Evolutionary conservation across 2,113 vertebrate species (phyloP), one percentile per base, ranked within the genome.

Genomic region (Corythaixoides concolor): DNA sequence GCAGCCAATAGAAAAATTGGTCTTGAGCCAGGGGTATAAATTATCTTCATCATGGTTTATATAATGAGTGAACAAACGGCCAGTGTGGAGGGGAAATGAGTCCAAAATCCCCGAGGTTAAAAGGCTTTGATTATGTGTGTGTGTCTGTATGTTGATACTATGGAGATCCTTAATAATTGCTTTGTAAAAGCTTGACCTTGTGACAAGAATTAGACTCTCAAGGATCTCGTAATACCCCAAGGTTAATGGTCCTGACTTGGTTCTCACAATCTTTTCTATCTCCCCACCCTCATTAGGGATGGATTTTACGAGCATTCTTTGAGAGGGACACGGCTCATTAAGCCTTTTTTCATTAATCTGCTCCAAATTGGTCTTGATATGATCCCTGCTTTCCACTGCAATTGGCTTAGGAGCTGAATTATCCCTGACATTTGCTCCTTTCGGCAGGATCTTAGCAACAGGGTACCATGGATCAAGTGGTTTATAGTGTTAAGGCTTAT

Each of bases 311-410:
- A 84, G 95, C 97, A 97, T 97, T 97, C 96, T 90, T 82, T 93
- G 89, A 97, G 90, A 82, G 97, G 93, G 89, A 85, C 96, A 97
- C 74, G 94, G 97, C 97, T 98, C 97, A 96, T 97, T 97, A 87
- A 98, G 97, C 97, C 97, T 60, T 97, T 97, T 97, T 97, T 97
- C 96, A 94, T 82, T 98, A 98, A 98, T 97, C 97, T 85, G 70
- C 91, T 94, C 63, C 86, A 85, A 93, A 97, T 75, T 89, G 73
- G 63, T 82, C 89, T 80, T 93, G 95, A 85, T 93, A 50, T 91
- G 93, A 97, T 95, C 81, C 85, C 76, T 88, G 89, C 86, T 95
- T 96, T 84, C 78, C 87, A 45, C 84, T 84, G 79, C 91, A 88
- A 15, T 39, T 88, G 67, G 92, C 82, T 96, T 74, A 88, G 83